Conservation (phyloP, 35 echinoderm and acorn worm species). For the Lytechinus pictus region DNA sequence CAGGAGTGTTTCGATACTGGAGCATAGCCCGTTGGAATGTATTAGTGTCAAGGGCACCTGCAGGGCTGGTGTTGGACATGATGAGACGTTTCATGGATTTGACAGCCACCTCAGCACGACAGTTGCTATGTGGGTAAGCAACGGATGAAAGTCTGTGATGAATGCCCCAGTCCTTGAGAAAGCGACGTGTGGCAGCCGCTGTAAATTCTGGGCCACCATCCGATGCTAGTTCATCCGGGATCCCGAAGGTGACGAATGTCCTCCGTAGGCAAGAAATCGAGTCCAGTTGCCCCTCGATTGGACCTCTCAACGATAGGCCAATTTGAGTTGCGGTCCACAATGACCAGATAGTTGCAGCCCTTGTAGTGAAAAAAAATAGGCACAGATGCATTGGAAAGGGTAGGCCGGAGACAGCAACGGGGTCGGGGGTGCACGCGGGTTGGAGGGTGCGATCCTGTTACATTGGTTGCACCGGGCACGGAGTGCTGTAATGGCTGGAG, state of each 20-base stretch:
- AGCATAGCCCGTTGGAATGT: neutral
- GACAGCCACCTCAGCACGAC: neutral
- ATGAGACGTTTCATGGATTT: neutral
- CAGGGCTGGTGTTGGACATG: neutral
- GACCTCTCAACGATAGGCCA: too few species aligned
- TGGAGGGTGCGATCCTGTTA: too few species aligned
- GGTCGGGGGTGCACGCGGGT: too few species aligned
- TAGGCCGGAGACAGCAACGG: too few species aligned
- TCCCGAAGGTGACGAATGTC: constrained; percentile 62
- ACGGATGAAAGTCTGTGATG: neutral
- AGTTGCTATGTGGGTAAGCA: too few species aligned
- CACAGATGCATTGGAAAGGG: too few species aligned
- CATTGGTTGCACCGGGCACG: too few species aligned
- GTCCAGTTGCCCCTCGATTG: neutral
- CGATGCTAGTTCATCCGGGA: constrained; percentile 50
- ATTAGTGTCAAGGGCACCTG: neutral
- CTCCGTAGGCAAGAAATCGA: constrained; percentile 34
- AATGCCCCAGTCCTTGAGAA: too few species aligned
- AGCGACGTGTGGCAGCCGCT: too few species aligned
- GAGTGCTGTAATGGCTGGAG: neutral
- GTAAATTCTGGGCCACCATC: constrained; percentile 36
- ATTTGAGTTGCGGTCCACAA: too few species aligned
- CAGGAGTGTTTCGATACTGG: neutral
- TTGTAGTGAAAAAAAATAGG: too few species aligned
- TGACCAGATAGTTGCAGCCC: too few species aligned